Conservation (phyloP, 2,888 invertebrate genomes). For the Oscheius sp. region DNA sequence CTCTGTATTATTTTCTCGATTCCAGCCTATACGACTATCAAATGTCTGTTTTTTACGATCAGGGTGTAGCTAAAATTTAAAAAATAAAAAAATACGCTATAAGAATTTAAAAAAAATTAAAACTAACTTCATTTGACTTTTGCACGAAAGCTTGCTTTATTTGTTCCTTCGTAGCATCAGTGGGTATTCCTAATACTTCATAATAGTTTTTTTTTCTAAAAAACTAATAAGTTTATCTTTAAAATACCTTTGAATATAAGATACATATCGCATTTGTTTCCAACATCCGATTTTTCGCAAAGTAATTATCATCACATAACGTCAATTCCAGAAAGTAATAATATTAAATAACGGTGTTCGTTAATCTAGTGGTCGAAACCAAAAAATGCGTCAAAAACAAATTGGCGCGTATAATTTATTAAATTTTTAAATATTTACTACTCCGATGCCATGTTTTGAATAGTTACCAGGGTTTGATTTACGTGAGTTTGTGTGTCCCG, state of each 20-base stretch:
- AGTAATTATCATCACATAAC: not conserved
- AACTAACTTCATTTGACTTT: conserved; percentile 58
- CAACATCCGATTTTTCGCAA: not conserved
- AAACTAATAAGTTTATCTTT: not conserved
- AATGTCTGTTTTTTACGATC: not conserved
- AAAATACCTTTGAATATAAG: conserved; percentile 1
- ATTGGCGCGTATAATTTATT: too few species aligned
- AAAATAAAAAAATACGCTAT: not conserved
- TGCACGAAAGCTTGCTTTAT: conserved; percentile 64
- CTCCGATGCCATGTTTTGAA: conserved; percentile 91
- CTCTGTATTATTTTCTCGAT: conserved; percentile 19
- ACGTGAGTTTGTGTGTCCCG: conserved; percentile 85
- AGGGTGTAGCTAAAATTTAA: conserved; percentile 26
- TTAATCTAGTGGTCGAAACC: not conserved
- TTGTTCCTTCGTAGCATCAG: conserved; percentile 48
- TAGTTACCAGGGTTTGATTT: conserved; percentile 90
- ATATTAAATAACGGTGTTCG: not conserved
- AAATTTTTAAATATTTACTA: too few species aligned
- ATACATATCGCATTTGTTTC: not conserved
- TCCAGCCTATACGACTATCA: conserved; percentile 24
- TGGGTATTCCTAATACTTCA: conserved; percentile 57
- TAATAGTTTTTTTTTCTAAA: conserved; percentile 34
- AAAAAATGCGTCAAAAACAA: conserved; percentile 8
- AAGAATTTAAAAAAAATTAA: not conserved
- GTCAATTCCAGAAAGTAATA: not conserved